Evolutionary conservation across 2,888 invertebrate species (phyloP), one percentile per base, ranked within the genome.

Genomic region (Rosalia funebris): DNA sequence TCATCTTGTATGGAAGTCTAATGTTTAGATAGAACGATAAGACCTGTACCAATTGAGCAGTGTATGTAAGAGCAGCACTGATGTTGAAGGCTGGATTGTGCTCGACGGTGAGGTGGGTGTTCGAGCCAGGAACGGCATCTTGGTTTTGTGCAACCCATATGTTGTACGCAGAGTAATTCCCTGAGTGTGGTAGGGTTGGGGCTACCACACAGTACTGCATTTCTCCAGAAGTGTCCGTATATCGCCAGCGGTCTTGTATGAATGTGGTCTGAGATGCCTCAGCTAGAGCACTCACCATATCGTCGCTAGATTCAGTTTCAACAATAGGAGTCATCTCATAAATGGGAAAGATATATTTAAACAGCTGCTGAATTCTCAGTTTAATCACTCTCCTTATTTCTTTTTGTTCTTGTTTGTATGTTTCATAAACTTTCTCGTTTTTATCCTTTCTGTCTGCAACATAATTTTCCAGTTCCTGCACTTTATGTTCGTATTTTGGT

Each of bases 11-110:
- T 32, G 96, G 96, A 77, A 96, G 84, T 66, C 90, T 85, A 53
- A 91, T 86, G 82, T 95, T 92, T 63, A 96, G 84, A 79, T 91
- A 91, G 84, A 89, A 93, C 46, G 95, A 91, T 67, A 95, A 83
- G 68, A 95, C 84, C 76, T 90, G 88, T 42, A 92, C 87, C 70
- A 96, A 84, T 83, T 96, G 96, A 57, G 95, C 90, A 36, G 92
- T 90, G 79, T 95, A 93, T 37, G 91, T 90, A 39, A 96, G 86
- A 52, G 93, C 96, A 66, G 91, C 94, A 78, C 87, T 88, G 68
- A 91, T 91, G 65, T 88, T 88, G 75, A 89, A 89, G 39, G 89
- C 88, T 69, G 89, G 87, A 78, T 91, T 89, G 66, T 85, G 85
- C 73, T 87, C 87, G 11, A 86, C 84, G 59, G 84, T 82, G 68